Evolutionary conservation across 2,113 vertebrate species (phyloP).

Genomic region (Ceyx cyanopectus): DNA sequence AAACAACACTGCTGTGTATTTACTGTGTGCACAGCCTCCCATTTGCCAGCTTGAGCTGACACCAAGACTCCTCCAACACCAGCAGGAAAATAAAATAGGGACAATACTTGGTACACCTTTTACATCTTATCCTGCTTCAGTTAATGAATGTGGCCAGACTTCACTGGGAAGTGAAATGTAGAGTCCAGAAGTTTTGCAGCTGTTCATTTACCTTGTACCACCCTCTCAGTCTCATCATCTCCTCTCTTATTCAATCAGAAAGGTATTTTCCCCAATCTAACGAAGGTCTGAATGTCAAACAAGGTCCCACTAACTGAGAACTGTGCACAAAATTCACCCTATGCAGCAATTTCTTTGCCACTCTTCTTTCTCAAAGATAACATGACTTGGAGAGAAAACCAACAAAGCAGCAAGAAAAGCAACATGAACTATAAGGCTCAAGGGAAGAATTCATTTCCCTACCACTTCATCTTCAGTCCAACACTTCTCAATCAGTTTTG

Average conservation of each 20-base stretch:
- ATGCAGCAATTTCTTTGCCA: background rate
- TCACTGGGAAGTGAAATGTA: background rate
- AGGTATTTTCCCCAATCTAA: background rate
- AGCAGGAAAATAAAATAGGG: background rate
- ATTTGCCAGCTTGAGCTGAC: background rate
- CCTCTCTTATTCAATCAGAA: background rate
- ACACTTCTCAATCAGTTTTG: slow-evolving; percentile 97
- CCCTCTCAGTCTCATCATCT: background rate
- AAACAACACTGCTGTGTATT: rapidly evolving
- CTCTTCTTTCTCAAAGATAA: background rate
- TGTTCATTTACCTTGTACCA: background rate
- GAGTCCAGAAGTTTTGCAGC: background rate
- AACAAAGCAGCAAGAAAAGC: background rate
- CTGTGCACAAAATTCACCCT: background rate
- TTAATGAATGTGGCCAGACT: background rate
- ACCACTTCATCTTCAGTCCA: slow-evolving; percentile 99
- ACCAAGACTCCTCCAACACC: background rate
- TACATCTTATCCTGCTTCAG: background rate
- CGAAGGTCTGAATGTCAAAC: background rate
- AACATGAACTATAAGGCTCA: background rate
- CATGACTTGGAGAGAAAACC: background rate
- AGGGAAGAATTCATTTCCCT: slow-evolving; percentile 69
- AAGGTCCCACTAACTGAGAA: background rate
- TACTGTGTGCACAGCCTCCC: background rate
- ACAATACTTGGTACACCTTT: background rate